These are phyloP conservation scores for Lagocephalus sceleratus DNA, from an alignment of 2,797 vertebrate species.

Conservation along the genomic window DNA sequence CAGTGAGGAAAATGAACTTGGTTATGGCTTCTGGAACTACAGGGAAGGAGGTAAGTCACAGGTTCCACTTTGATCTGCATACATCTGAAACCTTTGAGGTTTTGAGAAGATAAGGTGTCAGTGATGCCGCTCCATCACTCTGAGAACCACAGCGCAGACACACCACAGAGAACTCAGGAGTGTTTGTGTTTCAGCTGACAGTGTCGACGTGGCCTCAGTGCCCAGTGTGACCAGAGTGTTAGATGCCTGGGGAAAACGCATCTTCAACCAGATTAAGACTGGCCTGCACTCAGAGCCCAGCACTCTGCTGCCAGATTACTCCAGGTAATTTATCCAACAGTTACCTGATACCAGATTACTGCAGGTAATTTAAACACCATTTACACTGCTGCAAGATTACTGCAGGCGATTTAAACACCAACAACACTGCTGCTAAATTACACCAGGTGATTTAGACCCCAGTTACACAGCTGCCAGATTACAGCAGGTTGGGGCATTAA, in stretches of 20 bases:
- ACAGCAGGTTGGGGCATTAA: no score
- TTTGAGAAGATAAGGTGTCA: no score
- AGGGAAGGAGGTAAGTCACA: conserved; percentile 78
- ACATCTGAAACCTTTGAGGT: no score
- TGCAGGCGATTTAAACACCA: no score
- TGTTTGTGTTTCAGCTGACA: conserved; percentile 68
- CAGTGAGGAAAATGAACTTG: conserved; percentile 71
- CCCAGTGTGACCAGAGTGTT: conserved; percentile 79
- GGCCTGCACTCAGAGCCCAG: conserved; percentile 78
- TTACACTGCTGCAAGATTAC: no score
- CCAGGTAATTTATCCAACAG: conserved; percentile 63
- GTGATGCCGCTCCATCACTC: no score
- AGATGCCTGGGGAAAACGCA: conserved; percentile 79
- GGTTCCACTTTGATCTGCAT: no score
- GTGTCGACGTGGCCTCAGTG: conserved; percentile 76
- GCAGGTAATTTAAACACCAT: no score
- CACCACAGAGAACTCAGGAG: neutral
- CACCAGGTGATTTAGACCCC: no score
- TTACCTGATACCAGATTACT: no score
- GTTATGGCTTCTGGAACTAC: conserved; percentile 81
- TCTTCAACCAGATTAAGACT: conserved; percentile 79
- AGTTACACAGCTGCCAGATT: no score
- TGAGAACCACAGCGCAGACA: conserved; percentile 16
- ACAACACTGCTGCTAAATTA: no score
- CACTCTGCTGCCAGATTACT: conserved; percentile 78